Conservation (phyloP, 2,113 vertebrate genomes). For the Rhea pennata region DNA sequence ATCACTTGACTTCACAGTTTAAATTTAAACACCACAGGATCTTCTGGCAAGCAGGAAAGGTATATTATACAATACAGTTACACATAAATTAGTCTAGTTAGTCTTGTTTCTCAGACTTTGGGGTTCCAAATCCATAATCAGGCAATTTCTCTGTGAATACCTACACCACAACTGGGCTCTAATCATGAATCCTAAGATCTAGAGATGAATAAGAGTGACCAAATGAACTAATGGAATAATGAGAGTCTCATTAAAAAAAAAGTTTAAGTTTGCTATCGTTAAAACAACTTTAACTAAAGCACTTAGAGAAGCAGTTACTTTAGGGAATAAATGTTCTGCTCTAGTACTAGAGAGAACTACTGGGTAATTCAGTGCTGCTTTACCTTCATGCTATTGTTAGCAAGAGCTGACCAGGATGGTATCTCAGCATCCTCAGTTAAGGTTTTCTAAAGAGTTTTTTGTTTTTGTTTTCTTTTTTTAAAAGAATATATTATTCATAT, state of each 20-base stretch:
- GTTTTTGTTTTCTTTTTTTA: background rate
- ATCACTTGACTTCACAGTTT: background rate
- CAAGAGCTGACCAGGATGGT: background rate
- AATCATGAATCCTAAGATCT: background rate
- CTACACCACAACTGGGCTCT: background rate
- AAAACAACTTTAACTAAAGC: background rate
- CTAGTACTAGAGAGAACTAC: background rate
- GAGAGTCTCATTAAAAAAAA: background rate
- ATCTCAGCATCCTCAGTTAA: background rate
- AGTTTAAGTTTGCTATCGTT: background rate
- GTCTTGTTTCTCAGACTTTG: background rate
- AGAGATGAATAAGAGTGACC: background rate
- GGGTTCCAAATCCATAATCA: background rate
- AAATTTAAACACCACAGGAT: too few relatives aligned
- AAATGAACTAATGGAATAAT: background rate
- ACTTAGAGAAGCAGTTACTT: background rate
- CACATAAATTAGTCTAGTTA: background rate
- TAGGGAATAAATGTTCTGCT: background rate
- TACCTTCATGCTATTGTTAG: background rate
- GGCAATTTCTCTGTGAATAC: background rate
- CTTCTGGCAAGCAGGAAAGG: background rate
- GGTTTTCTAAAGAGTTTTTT: background rate
- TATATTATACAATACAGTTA: background rate
- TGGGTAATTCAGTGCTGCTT: background rate
- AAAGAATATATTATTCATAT: background rate